Conservation (phyloP, 2,797 vertebrate genomes). For the Propithecus perrieri region DNA sequence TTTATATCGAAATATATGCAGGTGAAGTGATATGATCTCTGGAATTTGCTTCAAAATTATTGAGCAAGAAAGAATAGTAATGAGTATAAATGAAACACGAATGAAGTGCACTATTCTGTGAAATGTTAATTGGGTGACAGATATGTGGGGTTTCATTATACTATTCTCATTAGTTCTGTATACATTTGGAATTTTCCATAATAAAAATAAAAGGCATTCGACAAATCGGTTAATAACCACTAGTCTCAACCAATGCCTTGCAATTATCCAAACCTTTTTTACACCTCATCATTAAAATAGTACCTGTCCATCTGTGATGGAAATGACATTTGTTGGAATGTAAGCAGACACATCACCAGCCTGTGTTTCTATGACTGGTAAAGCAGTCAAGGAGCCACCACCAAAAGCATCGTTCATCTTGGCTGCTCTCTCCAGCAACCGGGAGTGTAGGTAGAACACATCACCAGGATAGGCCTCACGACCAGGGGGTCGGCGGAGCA, state of each 20-base stretch:
- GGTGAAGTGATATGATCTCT: neutral
- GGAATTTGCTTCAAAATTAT: conserved; percentile 8
- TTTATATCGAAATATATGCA: neutral
- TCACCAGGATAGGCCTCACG: conserved; percentile 98
- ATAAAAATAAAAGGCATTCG: conserved; percentile 8
- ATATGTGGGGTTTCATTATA: neutral
- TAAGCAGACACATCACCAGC: conserved; percentile 99
- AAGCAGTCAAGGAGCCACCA: conserved; percentile 96
- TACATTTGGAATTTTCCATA: neutral
- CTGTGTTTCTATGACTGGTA: conserved; percentile 98
- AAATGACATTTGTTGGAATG: conserved; percentile 99
- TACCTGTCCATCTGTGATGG: conserved; percentile 99
- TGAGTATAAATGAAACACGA: neutral
- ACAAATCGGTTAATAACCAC: neutral
- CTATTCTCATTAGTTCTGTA: neutral
- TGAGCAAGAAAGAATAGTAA: neutral
- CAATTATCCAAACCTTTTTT: neutral
- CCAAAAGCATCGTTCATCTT: conserved; percentile 99
- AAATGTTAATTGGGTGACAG: neutral
- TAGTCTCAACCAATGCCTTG: neutral
- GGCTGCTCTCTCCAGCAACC: conserved; percentile 97
- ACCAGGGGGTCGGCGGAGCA: conserved; percentile 97
- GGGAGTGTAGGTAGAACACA: conserved; percentile 99
- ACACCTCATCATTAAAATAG: neutral
- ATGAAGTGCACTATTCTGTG: neutral